Evolutionary conservation across 2,888 invertebrate species (phyloP), one percentile per base, ranked within the genome.

Genomic region (Philereme transversata): DNA sequence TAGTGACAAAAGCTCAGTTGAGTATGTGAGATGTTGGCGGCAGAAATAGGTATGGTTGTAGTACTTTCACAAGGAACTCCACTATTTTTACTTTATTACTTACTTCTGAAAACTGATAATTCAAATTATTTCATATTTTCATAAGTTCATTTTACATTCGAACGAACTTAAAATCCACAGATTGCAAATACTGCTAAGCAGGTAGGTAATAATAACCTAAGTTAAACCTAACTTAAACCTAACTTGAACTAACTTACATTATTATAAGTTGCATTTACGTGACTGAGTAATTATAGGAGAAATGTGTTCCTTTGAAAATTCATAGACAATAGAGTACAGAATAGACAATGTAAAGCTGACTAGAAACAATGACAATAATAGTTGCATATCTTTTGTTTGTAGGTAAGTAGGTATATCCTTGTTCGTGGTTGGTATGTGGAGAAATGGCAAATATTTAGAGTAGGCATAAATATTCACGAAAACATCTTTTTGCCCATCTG

Each of bases 231-330:
- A 22, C 22, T 22, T 22, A 22, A 22, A 46, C 45, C 22, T 8
- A 50, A 11, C n/a, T 43, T 38, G 22, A 47, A 49, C 49, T 44
- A 45, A 58, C 46, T 51, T 45, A 49, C 51, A 51, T 54, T 57
- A 44, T 57, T 49, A 22, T 22, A 22, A 46, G 43, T 48, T 10
- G 43, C 5, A 33, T 35, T 49, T 57, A 58, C 62, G 62, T 62
- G 62, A 57, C 57, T 51, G 44, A 44, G 54, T 62, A 62, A 58
- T 57, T 62, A 57, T n/a, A 47, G 49, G 54, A 62, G 57, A 62
- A 62, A 62, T 61, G 51, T 22, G 34, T 49, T 43, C 11, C 35
- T 8, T 53, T 46, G 44, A 44, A 61, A 57, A 57, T 43, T 52
- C 51, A 56, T 51, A 44, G 51, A 40, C 36, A 6, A 38, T 38